phyloP scores from a whole-genome alignment of 2,113 vertebrate genomes.

The Istiophorus platypterus region DNA sequence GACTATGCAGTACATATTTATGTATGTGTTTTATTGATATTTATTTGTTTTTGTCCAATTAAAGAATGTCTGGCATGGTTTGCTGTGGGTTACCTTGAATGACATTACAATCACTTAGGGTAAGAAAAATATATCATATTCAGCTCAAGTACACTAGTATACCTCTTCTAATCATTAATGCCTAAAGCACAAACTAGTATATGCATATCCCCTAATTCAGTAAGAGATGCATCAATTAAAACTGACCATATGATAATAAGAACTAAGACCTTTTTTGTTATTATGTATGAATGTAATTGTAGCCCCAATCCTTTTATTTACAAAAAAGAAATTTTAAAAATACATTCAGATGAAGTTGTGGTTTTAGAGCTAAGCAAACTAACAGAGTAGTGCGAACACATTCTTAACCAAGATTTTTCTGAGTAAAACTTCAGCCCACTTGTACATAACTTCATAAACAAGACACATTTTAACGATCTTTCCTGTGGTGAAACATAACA shows the following conservation, averaged over 20 bases:
- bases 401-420: neutral
- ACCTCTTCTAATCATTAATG: neutral
- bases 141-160: neutral
- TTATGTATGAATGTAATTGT: neutral
- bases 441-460: neutral
- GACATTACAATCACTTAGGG: too few species aligned
- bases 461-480: neutral
- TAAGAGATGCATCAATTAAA: neutral
- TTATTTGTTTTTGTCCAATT: neutral
- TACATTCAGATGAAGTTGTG: neutral
- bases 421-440: neutral
- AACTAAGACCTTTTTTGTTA: neutral
- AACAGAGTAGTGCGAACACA: neutral
- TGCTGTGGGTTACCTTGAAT: too few species aligned
- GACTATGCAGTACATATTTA: too few species aligned
- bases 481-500: neutral
- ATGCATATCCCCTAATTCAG: neutral
- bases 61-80: too few species aligned
- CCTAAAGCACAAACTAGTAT: neutral
- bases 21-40: too few species aligned
- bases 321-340: neutral
- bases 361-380: neutral
- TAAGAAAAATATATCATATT: neutral
- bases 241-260: neutral
- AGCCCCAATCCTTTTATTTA: neutral